phyloP scores from a whole-genome alignment of 1,140 invertebrate genomes.

The Andricus grossulariae region DNA sequence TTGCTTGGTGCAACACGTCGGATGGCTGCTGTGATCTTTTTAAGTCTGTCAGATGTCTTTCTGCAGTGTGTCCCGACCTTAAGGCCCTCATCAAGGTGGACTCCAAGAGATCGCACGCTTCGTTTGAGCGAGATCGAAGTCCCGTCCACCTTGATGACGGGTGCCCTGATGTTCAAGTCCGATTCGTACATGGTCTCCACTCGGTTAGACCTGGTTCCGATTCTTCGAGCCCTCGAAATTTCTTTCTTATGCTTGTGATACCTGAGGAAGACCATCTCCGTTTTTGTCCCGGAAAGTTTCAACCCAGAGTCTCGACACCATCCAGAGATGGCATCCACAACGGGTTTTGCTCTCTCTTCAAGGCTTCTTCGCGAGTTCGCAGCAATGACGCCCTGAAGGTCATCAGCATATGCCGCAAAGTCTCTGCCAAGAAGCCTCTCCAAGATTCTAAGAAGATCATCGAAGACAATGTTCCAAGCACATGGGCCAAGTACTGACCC shows the following conservation, averaged over 20 bases:
- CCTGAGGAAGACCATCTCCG: neutral
- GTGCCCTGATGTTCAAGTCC: neutral
- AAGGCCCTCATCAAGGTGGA: conserved; percentile 35
- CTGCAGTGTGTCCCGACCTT: conserved; percentile 8
- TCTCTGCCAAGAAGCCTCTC: too few species aligned
- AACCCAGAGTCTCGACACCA: neutral
- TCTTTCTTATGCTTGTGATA: neutral
- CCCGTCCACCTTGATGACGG: conserved; percentile 25
- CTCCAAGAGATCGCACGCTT: conserved; percentile 41
- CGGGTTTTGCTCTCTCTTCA: too few species aligned
- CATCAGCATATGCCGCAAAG: too few species aligned
- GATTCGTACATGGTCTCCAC: conserved; percentile 2
- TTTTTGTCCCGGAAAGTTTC: neutral
- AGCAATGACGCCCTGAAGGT: too few species aligned
- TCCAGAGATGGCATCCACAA: too few species aligned
- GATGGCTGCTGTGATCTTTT: conserved; percentile 27
- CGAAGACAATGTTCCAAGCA: too few species aligned
- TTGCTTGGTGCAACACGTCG: neutral
- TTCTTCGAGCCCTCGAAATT: neutral
- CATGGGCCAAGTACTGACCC: too few species aligned
- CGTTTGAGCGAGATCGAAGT: conserved; percentile 32
- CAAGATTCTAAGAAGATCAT: too few species aligned
- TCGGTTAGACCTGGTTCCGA: neutral
- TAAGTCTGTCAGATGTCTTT: neutral
- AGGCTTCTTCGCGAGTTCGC: too few species aligned